Evolutionary conservation across 2,888 invertebrate species (phyloP).

Genomic region (Macaria notata): DNA sequence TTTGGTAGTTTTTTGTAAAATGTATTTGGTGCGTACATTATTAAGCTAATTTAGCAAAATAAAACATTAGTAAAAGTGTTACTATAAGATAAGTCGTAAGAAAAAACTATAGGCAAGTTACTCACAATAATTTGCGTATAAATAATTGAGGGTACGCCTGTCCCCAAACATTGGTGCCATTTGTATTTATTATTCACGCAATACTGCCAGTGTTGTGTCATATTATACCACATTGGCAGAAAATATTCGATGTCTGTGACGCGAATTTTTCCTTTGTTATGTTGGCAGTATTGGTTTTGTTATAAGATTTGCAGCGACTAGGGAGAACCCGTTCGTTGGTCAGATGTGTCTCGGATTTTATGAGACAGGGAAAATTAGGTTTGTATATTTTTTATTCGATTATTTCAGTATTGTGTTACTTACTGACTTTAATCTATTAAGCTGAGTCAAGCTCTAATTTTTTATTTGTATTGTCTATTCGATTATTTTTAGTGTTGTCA

Average conservation of each 20-base stretch:
- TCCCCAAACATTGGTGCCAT: conserved; percentile 47
- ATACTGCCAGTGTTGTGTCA: conserved; percentile 76
- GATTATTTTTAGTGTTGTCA: too few species aligned
- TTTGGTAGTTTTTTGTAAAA: too few species aligned
- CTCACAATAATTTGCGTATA: conserved; percentile 74
- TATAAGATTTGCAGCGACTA: conserved; percentile 27
- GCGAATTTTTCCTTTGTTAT: conserved; percentile 53
- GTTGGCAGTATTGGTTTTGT: conserved; percentile 35
- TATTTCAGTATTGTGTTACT: too few species aligned
- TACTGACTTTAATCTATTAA: too few species aligned
- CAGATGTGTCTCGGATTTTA: conserved; percentile 21
- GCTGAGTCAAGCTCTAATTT: too few species aligned
- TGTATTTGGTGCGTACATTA: too few species aligned
- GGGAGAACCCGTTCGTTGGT: conserved; percentile 27
- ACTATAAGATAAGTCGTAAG: conserved; percentile 4
- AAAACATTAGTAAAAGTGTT: too few species aligned
- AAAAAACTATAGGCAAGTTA: conserved; percentile 52
- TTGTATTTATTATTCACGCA: conserved; percentile 75
- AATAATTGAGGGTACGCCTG: conserved; percentile 73
- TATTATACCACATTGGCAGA: conserved; percentile 75
- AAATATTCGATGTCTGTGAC: conserved; percentile 72
- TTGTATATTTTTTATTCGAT: too few species aligned
- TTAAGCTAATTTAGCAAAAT: too few species aligned
- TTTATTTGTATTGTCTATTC: too few species aligned
- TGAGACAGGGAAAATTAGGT: background rate